Percentiles rank a stretch among this genome's conserved stretches.
Conservation (phyloP, 2,797 vertebrate genomes). For the Masticophis lateralis region DNA sequence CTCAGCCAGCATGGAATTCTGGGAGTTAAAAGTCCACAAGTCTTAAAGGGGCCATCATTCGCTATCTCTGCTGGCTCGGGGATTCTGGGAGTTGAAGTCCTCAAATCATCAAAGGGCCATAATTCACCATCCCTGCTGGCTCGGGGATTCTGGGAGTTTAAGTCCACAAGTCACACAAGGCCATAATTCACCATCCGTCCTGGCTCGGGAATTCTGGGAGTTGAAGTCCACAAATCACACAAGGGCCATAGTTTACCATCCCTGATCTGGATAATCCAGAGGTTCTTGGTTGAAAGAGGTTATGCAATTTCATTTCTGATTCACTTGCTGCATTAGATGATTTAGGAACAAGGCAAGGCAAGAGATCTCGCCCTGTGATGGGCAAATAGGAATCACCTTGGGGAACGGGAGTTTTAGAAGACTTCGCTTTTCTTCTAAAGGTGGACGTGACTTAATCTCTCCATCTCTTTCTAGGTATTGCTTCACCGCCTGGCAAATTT, state of each 20-base stretch:
- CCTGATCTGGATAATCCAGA: neutral
- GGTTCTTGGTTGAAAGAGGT: neutral
- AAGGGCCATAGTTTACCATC: neutral
- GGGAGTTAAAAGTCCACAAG: neutral
- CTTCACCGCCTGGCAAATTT: slow-evolving; percentile 96
- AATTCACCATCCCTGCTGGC: too few species aligned
- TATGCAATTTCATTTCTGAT: neutral
- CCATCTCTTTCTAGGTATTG: slow-evolving; percentile 77
- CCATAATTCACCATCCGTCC: accelerated
- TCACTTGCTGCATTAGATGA: neutral
- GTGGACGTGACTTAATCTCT: neutral
- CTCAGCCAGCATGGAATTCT: neutral
- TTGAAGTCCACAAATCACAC: too few species aligned
- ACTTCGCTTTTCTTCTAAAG: neutral
- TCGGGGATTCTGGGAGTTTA: too few species aligned
- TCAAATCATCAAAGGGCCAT: too few species aligned
- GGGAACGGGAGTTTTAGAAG: neutral
- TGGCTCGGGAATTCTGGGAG: neutral
- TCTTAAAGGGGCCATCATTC: neutral
- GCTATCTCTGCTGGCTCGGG: neutral
- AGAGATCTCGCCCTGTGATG: neutral
- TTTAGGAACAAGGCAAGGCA: neutral
- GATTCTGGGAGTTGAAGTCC: neutral
- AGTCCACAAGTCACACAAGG: too few species aligned
- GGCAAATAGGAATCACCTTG: neutral